Base-by-base conservation (phyloP, 2,113 vertebrate genomes). In the Lates calcarifer region DNA sequence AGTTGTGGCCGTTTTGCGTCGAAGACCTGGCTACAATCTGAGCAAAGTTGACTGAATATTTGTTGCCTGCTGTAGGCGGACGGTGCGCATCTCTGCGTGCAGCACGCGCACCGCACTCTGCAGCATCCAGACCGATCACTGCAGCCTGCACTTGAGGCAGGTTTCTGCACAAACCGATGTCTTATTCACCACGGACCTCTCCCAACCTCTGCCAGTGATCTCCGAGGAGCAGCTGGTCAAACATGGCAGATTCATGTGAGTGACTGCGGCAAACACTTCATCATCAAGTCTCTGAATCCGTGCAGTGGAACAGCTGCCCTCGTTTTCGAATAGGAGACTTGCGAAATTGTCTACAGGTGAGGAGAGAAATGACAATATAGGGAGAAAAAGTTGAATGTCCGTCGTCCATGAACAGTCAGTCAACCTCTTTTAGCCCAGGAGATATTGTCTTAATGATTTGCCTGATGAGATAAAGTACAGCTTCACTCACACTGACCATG, bases 111-210 rank as follows among this genome's bases (percentile, higher is more conserved):
- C 3, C 24, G 72, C 74, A 45, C 74, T 65, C 89, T 90, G 92
- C 92, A 84, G 89, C 83, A 88, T 69, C 43, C 81, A 63, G 22
- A 9, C 49, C 10, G 62, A 60, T n/a, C 62, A 60, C 90, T 77
- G 92, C 90, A 89, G 89, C 82, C 66, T 28, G 62, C 56, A 47
- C 51, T 51, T 61, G 22, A 33, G 51, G 61, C 47, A 24, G 75
- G 33, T 43, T 60, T 58, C 67, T 70, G 72, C 64, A 64, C 43
- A 28, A 39, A 45, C 18, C 72, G 18, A 24, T 37, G 43, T 20
- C 22, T 56, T 10, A 2, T 26, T 18, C n/a, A 5, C 10, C 22
- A 8, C 29, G 68, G 26, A 67, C 35, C 8, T 80, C 61, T 56
- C 20, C 39, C n/a, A 45, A 10, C 24, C 65, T 29, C 64, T 47